These are phyloP conservation scores for Chesias legatella DNA, from an alignment of 2,888 invertebrate species.

Conservation along the genomic window DNA sequence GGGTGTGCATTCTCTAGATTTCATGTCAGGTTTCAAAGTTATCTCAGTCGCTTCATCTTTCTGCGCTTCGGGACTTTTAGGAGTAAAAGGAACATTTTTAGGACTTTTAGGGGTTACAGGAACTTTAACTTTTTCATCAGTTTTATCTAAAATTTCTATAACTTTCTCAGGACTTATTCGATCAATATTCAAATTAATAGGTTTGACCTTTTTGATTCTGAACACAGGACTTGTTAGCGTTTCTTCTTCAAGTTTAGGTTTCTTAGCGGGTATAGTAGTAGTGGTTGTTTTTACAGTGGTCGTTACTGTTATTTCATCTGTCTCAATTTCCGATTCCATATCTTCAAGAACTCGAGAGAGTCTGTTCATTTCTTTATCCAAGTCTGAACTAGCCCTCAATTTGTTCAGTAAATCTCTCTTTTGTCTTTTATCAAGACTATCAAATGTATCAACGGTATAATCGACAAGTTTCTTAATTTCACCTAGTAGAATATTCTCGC, in stretches of 20 bases:
- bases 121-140: conserved; percentile 7
- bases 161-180: conserved; percentile 28
- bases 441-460: conserved; percentile 47
- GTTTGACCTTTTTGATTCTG: conserved; percentile 62
- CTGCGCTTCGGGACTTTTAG: conserved; percentile 46
- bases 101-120: conserved; percentile 20
- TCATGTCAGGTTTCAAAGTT: conserved; percentile 44
- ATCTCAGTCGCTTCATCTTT: conserved; percentile 50
- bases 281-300: conserved; percentile 32
- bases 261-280: conserved; percentile 37
- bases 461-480: conserved; percentile 68
- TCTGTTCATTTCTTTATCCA: conserved; percentile 71
- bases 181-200: conserved; percentile 43
- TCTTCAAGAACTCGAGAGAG: conserved; percentile 68
- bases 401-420: conserved; percentile 48
- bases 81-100: neutral
- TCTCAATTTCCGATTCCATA: conserved; percentile 54
- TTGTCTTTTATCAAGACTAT: conserved; percentile 49
- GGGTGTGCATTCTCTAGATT: conserved; percentile 23
- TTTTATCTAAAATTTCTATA: conserved; percentile 8
- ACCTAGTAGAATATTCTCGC: conserved; percentile 70
- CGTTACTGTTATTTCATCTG: conserved; percentile 38
- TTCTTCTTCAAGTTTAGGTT: conserved; percentile 39
- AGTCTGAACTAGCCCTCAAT: conserved; percentile 54
- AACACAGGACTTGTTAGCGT: conserved; percentile 61